phyloP scores from a whole-genome alignment of 53 echinoderm and acorn worm species.

The Crossaster papposus region DNA sequence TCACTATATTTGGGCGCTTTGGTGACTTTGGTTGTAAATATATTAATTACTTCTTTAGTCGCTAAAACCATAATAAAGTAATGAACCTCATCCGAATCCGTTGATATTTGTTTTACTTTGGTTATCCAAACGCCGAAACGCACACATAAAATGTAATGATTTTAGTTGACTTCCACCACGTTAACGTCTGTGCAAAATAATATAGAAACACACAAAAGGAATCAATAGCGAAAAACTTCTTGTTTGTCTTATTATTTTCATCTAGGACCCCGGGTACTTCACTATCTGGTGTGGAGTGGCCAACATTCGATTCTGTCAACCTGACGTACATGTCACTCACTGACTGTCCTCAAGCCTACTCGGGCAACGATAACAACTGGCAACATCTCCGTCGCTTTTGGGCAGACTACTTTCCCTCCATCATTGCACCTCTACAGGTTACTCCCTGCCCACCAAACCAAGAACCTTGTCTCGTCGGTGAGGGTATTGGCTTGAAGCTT shows the following conservation, averaged over 20 bases:
- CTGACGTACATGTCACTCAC: constrained; percentile 38
- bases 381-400: constrained; percentile 18
- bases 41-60: too few species aligned
- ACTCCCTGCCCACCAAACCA: not conserved
- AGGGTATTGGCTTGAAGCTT: constrained; percentile 41
- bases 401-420: constrained; percentile 12
- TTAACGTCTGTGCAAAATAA: too few species aligned
- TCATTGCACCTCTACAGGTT: not conserved
- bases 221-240: too few species aligned
- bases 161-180: too few species aligned
- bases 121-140: too few species aligned
- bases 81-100: too few species aligned
- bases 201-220: too few species aligned
- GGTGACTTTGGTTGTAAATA: too few species aligned
- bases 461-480: constrained; percentile 33
- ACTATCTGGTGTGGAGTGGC: constrained; percentile 47
- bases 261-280: constrained; percentile 25
- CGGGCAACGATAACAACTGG: constrained; percentile 22
- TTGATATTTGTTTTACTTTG: too few species aligned
- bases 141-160: too few species aligned
- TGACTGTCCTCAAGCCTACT: constrained; percentile 32
- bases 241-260: not conserved
- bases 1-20: too few species aligned
- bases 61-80: too few species aligned
- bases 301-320: constrained; percentile 2